A percentile compares a stretch with the other conserved stretches of the same genome.
Conservation (phyloP, 2,113 vertebrate genomes). For the Saguinus midas region DNA sequence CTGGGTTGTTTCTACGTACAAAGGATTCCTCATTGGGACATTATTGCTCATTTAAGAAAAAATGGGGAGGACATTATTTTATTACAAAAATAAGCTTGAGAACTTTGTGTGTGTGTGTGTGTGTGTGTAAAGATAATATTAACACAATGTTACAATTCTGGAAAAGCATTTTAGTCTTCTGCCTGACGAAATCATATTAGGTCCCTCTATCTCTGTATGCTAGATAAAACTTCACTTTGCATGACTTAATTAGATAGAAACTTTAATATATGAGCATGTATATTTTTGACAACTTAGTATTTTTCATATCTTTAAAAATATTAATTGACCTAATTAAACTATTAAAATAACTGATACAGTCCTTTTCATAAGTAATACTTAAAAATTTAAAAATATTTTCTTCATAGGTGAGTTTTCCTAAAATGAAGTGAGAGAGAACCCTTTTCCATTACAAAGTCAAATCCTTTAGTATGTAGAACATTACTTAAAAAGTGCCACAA, state of each 20-base stretch:
- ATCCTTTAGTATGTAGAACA: not conserved
- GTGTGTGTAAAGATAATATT: not conserved
- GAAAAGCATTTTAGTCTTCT: not conserved
- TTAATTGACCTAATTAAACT: not conserved
- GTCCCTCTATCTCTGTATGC: not conserved
- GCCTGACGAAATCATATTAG: not conserved
- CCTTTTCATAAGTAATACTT: not conserved
- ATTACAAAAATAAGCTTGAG: not conserved
- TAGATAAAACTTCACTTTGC: not conserved
- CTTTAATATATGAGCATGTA: not conserved
- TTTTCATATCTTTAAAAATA: slow-evolving; percentile 29
- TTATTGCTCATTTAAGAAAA: not conserved
- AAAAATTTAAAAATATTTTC: not conserved
- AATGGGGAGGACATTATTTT: slow-evolving; percentile 9
- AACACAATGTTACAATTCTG: not conserved
- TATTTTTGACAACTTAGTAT: not conserved
- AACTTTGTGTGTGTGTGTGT: not conserved
- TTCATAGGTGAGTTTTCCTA: not conserved
- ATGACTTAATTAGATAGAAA: not conserved
- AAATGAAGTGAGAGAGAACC: not conserved
- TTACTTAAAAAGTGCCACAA: not conserved
- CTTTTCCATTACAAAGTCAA: not conserved
- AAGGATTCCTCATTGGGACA: not conserved
- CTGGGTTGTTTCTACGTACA: not conserved
- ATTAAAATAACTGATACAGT: not conserved